phyloP scores from a whole-genome alignment of 2,888 invertebrate genomes.

The Phanerotoma sp. region DNA sequence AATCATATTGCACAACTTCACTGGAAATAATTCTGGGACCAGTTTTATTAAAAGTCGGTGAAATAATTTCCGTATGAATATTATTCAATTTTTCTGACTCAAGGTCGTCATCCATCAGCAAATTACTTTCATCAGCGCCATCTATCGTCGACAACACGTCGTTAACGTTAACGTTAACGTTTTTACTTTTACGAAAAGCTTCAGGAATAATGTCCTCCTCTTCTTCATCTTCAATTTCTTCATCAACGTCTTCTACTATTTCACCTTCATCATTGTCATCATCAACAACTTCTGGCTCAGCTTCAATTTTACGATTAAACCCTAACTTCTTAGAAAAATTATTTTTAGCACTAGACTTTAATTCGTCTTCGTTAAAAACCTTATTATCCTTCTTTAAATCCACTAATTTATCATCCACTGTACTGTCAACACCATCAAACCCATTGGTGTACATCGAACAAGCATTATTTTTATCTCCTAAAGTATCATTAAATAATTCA shows the following conservation, averaged over 20 bases:
- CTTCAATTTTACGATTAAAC: no score
- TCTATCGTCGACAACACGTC: background rate
- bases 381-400: constrained; percentile 21
- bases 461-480: background rate
- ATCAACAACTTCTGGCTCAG: constrained; percentile 23
- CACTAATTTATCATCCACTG: no score
- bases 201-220: constrained; percentile 41
- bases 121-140: constrained; percentile 14
- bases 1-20: constrained; percentile 42
- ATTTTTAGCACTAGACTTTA: no score
- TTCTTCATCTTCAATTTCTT: constrained; percentile 17
- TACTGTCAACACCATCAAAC: no score
- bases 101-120: constrained; percentile 38
- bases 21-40: constrained; percentile 47
- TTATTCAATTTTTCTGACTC: no score
- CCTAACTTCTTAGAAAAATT: no score
- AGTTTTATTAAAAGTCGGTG: constrained; percentile 3
- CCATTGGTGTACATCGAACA: no score
- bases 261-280: constrained; percentile 13
- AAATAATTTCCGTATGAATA: constrained; percentile 4
- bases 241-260: constrained; percentile 18
- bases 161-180: background rate
- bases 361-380: no score
- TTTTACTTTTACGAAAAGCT: constrained; percentile 27
- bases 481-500: background rate